Conservation (phyloP, 2,797 vertebrate genomes). For the Gallinago stenura region DNA sequence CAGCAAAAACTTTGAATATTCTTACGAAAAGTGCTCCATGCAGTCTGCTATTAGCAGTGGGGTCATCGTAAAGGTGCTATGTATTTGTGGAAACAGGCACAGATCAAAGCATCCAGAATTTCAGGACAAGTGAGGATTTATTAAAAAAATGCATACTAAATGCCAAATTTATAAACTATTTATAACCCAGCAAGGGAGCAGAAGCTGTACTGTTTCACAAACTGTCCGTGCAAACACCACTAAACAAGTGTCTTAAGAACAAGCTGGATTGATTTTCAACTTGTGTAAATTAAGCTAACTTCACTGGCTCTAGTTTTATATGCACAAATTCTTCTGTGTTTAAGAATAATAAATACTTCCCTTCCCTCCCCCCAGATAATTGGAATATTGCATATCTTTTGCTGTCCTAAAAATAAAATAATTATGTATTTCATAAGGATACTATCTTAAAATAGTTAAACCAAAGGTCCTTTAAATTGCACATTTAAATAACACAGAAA, state of each 20-base stretch:
- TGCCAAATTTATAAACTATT: slow-evolving; percentile 47
- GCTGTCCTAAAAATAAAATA: background rate
- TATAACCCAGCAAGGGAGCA: slow-evolving; percentile 6
- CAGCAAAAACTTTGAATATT: background rate
- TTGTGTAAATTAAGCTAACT: background rate
- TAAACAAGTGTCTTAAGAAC: slow-evolving; percentile 17
- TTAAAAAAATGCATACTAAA: slow-evolving; percentile 25
- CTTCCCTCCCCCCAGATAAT: background rate
- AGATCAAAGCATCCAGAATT: slow-evolving; percentile 34
- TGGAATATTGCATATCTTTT: background rate
- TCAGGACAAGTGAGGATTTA: slow-evolving; percentile 25
- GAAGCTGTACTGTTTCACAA: background rate
- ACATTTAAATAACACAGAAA: background rate
- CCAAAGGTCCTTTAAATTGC: background rate
- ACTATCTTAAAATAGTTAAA: background rate
- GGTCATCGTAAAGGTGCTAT: background rate
- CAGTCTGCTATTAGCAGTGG: background rate
- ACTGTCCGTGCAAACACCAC: background rate
- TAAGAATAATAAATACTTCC: slow-evolving; percentile 33
- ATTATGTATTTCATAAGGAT: background rate
- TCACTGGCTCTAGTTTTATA: background rate
- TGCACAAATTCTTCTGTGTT: background rate
- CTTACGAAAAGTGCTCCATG: background rate
- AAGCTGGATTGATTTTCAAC: background rate
- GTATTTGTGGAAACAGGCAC: background rate